These are phyloP conservation scores for Florisuga fusca DNA, from an alignment of 2,797 vertebrate species.

Conservation along the genomic window DNA sequence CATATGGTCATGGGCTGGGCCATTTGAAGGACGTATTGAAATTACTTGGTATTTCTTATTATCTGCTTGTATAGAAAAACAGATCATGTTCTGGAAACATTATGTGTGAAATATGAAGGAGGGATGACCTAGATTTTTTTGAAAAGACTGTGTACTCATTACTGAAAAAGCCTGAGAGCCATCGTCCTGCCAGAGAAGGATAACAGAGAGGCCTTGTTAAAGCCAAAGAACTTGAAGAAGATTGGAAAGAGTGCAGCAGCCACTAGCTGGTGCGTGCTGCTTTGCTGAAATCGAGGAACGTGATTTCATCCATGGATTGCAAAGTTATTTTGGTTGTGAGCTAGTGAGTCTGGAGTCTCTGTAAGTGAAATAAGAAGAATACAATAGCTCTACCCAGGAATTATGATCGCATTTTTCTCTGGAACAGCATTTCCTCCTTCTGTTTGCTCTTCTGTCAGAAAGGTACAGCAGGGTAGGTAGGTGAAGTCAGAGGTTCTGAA, in stretches of 20 bases:
- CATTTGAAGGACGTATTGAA: not conserved
- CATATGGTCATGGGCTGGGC: not conserved
- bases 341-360: not conserved
- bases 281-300: not conserved
- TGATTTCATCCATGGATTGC: not conserved
- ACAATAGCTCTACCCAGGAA: not conserved
- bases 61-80: conserved; percentile 3
- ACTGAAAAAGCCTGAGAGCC: not conserved
- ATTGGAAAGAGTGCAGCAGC: not conserved
- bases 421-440: not conserved
- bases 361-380: not conserved
- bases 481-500: not conserved
- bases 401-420: not conserved
- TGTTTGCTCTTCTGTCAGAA: not conserved
- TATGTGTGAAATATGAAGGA: not conserved
- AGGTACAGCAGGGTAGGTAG: fast-evolving
- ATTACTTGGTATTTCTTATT: not conserved
- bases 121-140: not conserved
- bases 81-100: not conserved
- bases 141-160: not conserved
- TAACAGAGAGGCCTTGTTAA: conserved; percentile 40
- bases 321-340: not conserved
- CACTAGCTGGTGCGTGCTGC: not conserved
- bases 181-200: not conserved
- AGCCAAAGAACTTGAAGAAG: not conserved